Base-by-base conservation (phyloP, 2,888 invertebrate species). In the Andrena minutula region DNA sequence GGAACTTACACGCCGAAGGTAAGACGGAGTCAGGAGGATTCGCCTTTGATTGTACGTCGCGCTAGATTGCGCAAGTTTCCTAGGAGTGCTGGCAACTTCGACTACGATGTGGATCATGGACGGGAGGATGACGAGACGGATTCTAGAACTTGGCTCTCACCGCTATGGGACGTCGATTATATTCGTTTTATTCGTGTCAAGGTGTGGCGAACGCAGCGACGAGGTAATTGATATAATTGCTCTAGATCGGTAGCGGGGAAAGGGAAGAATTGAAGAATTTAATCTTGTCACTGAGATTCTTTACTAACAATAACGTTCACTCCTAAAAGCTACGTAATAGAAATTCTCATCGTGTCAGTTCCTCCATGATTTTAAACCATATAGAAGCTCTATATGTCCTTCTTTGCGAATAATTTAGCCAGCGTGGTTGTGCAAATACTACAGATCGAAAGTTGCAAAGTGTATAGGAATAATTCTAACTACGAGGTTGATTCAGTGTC, bases 101-200 rank as follows among this genome's bases (percentile, higher is more conserved):
- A 7, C 5, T 0, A n/a, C 60, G 70, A 87, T 84, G 58, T 61
- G 56, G 84, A 86, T 87, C 86, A 83, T 10, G 83, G 79, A 32
- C 84, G 30, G 51, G 28, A n/a, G 47, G n/a, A 76, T 74, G 65
- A 76, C 61, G 75, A 6, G 35, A 74, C 53, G 77, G 72, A 70
- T 84, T 81, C 82, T 74, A 65, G 20, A 23, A 47, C 23, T 70
- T 0, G 5, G 12, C 0, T 20, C 16, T 47, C 53, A 60, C 23
- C 10, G 28, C 12, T 51, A 23, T 3, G 47, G 23, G 16, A 49
- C 26, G 47, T 41, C 53, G n/a, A 23, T 41, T 10, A 10, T 53
- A 73, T 65, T 73, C 64, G 23, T 64, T 20, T 41, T 63, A 75
- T 86, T 75, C 49, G 60, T 76, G 85, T 74, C 86, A 85, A 86